Evolutionary conservation across 2,888 invertebrate genomes (phyloP).

Genomic region (Xylocampa areola): DNA sequence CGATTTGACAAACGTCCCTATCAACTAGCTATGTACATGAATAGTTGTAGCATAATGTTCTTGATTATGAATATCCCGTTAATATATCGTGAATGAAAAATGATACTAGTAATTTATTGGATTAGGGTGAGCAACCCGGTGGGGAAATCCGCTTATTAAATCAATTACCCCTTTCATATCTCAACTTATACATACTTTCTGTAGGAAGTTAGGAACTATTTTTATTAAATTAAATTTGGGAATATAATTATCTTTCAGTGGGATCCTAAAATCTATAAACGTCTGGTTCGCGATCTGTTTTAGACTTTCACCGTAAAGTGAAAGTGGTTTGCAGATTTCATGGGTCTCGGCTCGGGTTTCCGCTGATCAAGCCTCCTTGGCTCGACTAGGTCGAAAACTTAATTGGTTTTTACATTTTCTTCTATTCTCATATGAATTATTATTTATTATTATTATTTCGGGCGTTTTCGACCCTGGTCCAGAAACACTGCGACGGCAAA

Average conservation of each 20-base stretch:
- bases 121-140: slow-evolving; percentile 30
- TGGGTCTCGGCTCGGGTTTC: not conserved
- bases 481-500: too few relatives aligned
- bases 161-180: slow-evolving; percentile 20
- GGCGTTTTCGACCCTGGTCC: too few relatives aligned
- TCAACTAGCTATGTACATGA: not conserved
- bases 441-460: too few relatives aligned
- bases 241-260: slow-evolving; percentile 1
- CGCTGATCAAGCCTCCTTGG: not conserved
- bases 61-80: not conserved
- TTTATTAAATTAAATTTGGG: not conserved
- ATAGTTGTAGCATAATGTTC: not conserved
- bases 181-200: not conserved
- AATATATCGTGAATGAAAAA: not conserved
- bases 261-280: not conserved
- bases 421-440: too few relatives aligned
- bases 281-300: not conserved
- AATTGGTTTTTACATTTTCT: too few relatives aligned
- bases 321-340: not conserved
- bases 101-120: slow-evolving; percentile 18
- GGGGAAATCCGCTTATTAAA: slow-evolving; percentile 46
- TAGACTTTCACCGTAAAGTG: not conserved
- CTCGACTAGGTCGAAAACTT: too few relatives aligned
- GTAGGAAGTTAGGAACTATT: not conserved
- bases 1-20: slow-evolving; percentile 4